phyloP scores from a whole-genome alignment of 2,113 vertebrate genomes.

The Brachyhypopomus gauderio region DNA sequence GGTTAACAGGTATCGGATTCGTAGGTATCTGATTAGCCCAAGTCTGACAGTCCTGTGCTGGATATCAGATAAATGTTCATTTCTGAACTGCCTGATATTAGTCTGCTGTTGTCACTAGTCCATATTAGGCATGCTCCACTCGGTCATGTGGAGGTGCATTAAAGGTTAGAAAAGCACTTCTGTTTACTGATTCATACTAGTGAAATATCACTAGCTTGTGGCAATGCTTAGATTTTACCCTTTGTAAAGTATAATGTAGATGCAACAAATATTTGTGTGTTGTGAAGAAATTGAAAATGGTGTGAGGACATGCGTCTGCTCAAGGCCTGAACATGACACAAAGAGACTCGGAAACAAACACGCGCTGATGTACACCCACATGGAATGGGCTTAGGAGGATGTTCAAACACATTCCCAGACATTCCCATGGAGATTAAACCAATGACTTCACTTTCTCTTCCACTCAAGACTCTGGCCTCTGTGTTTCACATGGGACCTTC shows the following conservation, averaged over 20 bases:
- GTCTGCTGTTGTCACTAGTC: background rate
- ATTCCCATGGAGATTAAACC: conserved; percentile 63
- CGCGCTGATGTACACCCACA: background rate
- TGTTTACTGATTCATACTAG: no score
- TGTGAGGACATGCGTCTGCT: no score
- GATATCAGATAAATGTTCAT: background rate
- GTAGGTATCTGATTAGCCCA: background rate
- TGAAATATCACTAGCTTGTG: no score
- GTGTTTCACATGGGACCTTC: background rate
- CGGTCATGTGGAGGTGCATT: no score
- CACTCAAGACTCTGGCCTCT: background rate
- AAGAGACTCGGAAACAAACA: background rate
- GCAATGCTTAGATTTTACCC: no score
- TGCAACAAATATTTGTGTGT: no score
- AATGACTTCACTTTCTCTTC: conserved; percentile 37
- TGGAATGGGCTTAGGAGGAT: conserved; percentile 10
- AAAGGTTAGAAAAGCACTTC: no score
- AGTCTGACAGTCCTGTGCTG: background rate
- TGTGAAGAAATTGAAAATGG: no score
- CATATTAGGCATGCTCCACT: no score
- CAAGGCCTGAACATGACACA: no score
- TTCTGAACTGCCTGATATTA: background rate
- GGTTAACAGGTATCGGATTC: no score
- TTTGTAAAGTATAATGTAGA: no score
- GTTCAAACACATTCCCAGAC: conserved; percentile 36